phyloP scores from a whole-genome alignment of 1,140 invertebrate genomes.

The Lamellibrachia luymesi region DNA sequence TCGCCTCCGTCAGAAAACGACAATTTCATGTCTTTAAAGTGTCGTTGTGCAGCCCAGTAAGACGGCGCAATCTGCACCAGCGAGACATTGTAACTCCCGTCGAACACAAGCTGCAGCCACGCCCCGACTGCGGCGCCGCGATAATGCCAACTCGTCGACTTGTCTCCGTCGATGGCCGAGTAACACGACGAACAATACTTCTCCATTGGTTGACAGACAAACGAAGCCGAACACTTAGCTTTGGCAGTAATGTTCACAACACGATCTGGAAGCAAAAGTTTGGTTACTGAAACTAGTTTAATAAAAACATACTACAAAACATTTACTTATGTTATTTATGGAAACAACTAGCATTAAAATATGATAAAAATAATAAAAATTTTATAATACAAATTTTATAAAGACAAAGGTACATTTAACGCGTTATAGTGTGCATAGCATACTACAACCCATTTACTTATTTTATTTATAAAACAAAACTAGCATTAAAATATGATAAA shows the following conservation, averaged over 20 bases:
- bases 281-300: no score
- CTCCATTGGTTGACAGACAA: not conserved
- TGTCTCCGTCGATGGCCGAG: not conserved
- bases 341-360: no score
- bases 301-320: no score
- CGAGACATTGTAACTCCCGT: not conserved
- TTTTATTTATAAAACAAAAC: no score
- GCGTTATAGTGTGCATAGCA: not conserved
- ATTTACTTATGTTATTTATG: no score
- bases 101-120: not conserved
- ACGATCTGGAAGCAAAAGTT: not conserved
- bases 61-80: not conserved
- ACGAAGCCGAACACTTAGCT: not conserved
- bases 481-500: no score
- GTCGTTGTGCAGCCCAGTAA: not conserved
- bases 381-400: no score
- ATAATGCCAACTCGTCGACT: not conserved
- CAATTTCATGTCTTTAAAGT: not conserved
- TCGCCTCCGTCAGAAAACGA: not conserved
- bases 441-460: no score
- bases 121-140: no score
- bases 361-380: no score
- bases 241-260: not conserved
- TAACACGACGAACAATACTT: not conserved
- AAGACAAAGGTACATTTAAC: no score